Percentiles rank a stretch among this genome's conserved stretches.
phyloP scores from a whole-genome alignment of 2,888 invertebrate species.

The Agonopterix heracliana region DNA sequence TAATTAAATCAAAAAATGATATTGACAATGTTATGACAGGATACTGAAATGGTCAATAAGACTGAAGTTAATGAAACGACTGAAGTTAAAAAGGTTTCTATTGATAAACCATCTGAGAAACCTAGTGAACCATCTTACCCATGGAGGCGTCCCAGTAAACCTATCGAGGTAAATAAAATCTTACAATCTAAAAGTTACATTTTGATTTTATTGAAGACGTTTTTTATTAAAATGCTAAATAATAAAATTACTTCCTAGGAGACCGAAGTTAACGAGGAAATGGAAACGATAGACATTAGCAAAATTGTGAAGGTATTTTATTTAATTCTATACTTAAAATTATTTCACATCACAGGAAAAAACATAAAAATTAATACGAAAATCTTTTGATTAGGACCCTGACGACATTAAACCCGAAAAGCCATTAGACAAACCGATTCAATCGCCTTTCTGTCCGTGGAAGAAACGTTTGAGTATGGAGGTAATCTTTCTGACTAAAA shows the following conservation, averaged over 20 bases:
- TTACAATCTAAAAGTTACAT: conserved; percentile 5
- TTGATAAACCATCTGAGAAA: conserved; percentile 27
- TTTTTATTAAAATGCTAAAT: no score
- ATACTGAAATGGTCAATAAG: conserved; percentile 17
- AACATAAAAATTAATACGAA: background rate
- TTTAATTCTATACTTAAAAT: background rate
- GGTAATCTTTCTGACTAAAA: conserved; percentile 22
- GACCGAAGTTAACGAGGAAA: no score
- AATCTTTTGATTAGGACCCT: no score
- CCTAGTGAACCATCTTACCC: conserved; percentile 19
- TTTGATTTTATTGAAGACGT: no score
- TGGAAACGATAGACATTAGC: background rate
- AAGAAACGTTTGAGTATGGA: conserved; percentile 35
- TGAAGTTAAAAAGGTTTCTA: conserved; percentile 17
- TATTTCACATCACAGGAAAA: no score
- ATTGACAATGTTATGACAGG: conserved; percentile 17
- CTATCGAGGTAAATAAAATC: conserved; percentile 25
- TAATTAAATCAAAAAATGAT: background rate
- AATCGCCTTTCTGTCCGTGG: conserved; percentile 32
- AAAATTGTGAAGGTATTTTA: conserved; percentile 19
- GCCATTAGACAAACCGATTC: conserved; percentile 25
- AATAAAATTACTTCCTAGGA: background rate
- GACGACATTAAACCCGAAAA: no score
- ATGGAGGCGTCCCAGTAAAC: conserved; percentile 26
- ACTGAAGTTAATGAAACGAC: conserved; percentile 16